A percentile compares a stretch with the other conserved stretches of the same genome.
Conservation (phyloP, 2,888 invertebrate species). For the Abscondita cerata region DNA sequence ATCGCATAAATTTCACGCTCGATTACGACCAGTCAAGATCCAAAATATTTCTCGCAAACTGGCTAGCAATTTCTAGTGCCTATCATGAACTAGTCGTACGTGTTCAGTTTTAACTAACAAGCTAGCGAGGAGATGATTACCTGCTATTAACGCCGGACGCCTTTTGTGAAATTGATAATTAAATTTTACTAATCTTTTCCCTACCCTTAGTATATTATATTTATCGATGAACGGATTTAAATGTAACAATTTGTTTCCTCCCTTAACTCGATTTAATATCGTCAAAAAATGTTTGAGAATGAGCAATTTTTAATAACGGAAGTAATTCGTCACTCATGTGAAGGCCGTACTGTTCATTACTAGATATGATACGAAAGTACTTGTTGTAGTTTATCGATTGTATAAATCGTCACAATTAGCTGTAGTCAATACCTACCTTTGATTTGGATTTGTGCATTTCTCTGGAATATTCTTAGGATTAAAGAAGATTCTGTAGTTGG, state of each 20-base stretch:
- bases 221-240: background rate
- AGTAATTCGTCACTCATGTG: too few species aligned
- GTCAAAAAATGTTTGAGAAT: background rate
- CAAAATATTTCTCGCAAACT: conserved; percentile 22
- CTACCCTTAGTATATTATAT: background rate
- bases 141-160: background rate
- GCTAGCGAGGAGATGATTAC: background rate
- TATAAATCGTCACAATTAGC: background rate
- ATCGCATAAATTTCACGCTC: conserved; percentile 29
- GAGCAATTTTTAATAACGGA: too few species aligned
- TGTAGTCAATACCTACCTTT: background rate
- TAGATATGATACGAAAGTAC: background rate
- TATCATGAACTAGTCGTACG: conserved; percentile 25
- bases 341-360: background rate
- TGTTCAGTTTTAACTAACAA: conserved; percentile 14
- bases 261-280: conserved; percentile 1
- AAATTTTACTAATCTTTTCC: background rate
- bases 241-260: background rate
- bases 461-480: background rate
- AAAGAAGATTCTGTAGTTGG: background rate
- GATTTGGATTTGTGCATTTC: background rate
- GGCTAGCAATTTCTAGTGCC: conserved; percentile 25
- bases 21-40: conserved; percentile 18
- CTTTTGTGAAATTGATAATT: background rate
- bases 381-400: background rate